Conservation (phyloP, 2,113 vertebrate genomes). For the Scomber japonicus region DNA sequence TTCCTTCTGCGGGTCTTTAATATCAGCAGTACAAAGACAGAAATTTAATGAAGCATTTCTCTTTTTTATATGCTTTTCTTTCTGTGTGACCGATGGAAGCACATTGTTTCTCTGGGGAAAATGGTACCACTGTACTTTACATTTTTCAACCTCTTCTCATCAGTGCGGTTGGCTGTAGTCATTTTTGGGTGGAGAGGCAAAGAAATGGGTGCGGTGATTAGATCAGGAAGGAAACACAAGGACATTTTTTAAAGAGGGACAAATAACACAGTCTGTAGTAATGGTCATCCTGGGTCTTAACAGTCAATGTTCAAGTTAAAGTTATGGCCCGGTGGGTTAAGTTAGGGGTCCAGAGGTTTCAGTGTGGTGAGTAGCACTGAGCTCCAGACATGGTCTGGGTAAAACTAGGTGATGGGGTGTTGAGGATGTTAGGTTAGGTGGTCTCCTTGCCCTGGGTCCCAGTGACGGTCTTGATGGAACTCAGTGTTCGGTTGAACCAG, state of each 20-base stretch:
- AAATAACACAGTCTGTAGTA: conserved; percentile 45
- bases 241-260: conserved; percentile 28
- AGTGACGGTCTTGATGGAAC: conserved; percentile 98
- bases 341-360: conserved; percentile 43
- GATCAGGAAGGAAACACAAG: conserved; percentile 27
- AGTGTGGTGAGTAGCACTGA: conserved; percentile 31
- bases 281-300: conserved; percentile 57
- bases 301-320: conserved; percentile 61
- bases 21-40: conserved; percentile 92
- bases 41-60: conserved; percentile 77
- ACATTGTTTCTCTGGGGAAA: conserved; percentile 44
- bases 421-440: conserved; percentile 83
- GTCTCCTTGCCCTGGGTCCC: conserved; percentile 98
- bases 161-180: conserved; percentile 63
- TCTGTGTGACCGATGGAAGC: conserved; percentile 65
- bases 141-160: conserved; percentile 55
- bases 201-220: conserved; percentile 38
- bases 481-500: conserved; percentile 99
- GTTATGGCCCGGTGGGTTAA: conserved; percentile 44
- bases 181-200: conserved; percentile 16
- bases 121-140: conserved; percentile 72
- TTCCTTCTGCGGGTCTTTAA: conserved; percentile 75
- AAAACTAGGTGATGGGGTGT: not conserved
- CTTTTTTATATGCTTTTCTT: conserved; percentile 27
- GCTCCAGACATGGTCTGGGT: conserved; percentile 31